Conservation (phyloP, 2,113 vertebrate genomes). For the Nycticorax nycticorax region DNA sequence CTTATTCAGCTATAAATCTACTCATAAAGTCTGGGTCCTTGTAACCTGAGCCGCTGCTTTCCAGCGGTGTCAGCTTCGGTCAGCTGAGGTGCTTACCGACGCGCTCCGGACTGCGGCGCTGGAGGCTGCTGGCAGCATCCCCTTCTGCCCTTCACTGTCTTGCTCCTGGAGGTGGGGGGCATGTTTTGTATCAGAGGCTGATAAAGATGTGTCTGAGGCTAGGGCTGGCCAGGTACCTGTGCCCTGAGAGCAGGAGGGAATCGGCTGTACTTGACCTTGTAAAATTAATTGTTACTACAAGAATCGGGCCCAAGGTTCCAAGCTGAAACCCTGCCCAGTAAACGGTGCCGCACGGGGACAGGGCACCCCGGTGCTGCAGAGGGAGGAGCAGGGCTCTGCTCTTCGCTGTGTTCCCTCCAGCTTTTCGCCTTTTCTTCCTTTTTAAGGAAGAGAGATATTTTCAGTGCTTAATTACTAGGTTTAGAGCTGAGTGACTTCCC, state of each 20-base stretch:
- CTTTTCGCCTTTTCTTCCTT: background rate
- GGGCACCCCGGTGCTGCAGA: background rate
- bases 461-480: slow-evolving; percentile 14
- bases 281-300: background rate
- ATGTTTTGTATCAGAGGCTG: background rate
- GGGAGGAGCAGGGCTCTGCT: background rate
- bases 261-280: background rate
- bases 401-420: background rate
- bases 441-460: slow-evolving; percentile 28
- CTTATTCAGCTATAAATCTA: background rate
- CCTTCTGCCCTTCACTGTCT: background rate
- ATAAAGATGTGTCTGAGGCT: background rate
- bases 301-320: fast-evolving
- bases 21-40: background rate
- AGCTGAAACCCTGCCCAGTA: background rate
- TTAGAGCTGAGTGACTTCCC: background rate
- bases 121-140: background rate
- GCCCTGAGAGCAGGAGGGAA: background rate
- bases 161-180: fast-evolving
- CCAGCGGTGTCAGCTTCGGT: background rate
- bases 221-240: background rate
- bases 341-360: background rate
- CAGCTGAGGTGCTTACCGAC: background rate
- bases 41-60: background rate
- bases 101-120: fast-evolving